Conservation (phyloP, 64 coral and sea anemone species). For the Montipora sp. region DNA sequence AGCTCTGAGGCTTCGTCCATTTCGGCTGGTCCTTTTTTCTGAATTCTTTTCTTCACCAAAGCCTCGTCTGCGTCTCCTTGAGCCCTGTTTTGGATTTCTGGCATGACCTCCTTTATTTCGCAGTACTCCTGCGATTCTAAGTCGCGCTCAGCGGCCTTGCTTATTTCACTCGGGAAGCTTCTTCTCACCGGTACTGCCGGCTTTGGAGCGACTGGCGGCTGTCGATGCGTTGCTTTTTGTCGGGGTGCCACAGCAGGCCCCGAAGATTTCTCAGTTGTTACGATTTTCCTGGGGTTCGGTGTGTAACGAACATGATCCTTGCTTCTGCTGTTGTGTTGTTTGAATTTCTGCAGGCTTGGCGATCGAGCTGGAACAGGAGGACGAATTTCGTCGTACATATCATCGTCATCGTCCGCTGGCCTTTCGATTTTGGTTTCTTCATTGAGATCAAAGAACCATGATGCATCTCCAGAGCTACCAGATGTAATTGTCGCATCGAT, state of each 20-base stretch:
- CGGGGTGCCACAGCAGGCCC: not conserved
- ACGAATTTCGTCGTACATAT: not conserved
- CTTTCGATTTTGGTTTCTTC: not conserved
- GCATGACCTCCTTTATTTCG: not conserved
- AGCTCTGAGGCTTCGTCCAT: not conserved
- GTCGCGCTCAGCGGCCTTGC: too few species aligned
- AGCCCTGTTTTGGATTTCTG: not conserved
- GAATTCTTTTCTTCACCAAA: not conserved
- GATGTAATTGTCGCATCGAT: not conserved
- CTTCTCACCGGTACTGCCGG: too few species aligned
- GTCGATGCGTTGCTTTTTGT: not conserved
- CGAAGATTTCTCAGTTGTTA: not conserved
- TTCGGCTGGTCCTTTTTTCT: not conserved
- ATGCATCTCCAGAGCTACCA: not conserved
- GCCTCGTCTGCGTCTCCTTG: not conserved
- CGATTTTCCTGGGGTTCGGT: not conserved
- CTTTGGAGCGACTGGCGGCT: not conserved
- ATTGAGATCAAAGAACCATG: constrained; percentile 6
- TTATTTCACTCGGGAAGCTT: too few species aligned
- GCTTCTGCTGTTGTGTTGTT: not conserved
- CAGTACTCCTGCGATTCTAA: not conserved
- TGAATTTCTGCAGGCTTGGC: not conserved
- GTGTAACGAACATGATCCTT: constrained; percentile 1
- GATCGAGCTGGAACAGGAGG: constrained; percentile 13
- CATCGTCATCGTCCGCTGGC: not conserved